Evolutionary conservation across 2,113 vertebrate genomes (phyloP).

Genomic region (Haemorhous mexicanus): DNA sequence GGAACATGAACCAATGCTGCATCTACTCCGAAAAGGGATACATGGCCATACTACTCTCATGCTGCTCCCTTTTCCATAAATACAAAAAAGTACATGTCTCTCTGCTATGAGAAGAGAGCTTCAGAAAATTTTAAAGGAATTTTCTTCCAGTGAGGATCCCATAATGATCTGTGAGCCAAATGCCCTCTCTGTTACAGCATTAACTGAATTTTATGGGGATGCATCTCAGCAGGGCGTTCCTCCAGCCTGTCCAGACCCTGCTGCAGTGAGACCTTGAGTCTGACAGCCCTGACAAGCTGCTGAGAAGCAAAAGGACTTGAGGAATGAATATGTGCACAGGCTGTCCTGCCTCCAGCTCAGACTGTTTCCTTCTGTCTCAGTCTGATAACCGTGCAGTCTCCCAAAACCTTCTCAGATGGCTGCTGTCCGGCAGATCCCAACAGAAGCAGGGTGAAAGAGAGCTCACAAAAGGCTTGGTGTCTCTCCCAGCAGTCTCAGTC

Average conservation of each 20-base stretch:
- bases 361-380: slow-evolving; percentile 44
- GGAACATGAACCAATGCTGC: not conserved
- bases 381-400: slow-evolving; percentile 23
- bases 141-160: not conserved
- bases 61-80: not conserved
- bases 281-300: not conserved
- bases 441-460: slow-evolving; percentile 13
- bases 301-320: not conserved
- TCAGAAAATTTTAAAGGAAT: not conserved
- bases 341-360: slow-evolving; percentile 11
- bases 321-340: not conserved
- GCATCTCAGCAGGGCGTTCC: not conserved
- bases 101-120: not conserved
- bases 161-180: not conserved
- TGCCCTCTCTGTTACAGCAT: not conserved
- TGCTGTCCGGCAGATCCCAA: slow-evolving; percentile 21
- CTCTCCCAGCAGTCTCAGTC: not conserved
- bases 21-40: not conserved
- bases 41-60: not conserved
- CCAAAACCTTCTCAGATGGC: slow-evolving; percentile 25
- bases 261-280: not conserved
- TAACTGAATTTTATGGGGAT: not conserved
- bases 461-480: slow-evolving; percentile 27
- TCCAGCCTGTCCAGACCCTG: not conserved
- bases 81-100: not conserved